Conservation (phyloP, 2,888 invertebrate genomes). For the Himalopsyche kuldschensis region DNA sequence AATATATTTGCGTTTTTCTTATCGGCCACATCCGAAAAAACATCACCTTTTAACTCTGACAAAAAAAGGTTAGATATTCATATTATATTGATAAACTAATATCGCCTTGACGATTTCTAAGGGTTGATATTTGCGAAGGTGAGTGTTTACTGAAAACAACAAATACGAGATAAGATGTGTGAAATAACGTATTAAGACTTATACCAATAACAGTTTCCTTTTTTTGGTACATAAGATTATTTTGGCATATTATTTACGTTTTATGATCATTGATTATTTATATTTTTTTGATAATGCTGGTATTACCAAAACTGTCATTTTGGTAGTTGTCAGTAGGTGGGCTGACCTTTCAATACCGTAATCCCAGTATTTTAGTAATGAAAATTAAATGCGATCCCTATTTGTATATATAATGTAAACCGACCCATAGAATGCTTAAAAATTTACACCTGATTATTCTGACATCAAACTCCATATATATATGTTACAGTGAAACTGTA, state of each 20-base stretch:
- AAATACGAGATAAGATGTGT: background rate
- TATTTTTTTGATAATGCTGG: too few relatives aligned
- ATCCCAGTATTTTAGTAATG: too few relatives aligned
- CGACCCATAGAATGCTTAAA: too few relatives aligned
- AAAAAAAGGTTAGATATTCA: constrained; percentile 11
- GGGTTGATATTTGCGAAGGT: constrained; percentile 23
- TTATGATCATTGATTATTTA: background rate
- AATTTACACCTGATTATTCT: too few relatives aligned
- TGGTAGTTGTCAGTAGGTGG: too few relatives aligned
- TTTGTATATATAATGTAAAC: too few relatives aligned
- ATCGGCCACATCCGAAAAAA: constrained; percentile 21
- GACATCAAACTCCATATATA: too few relatives aligned
- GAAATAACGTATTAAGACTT: background rate
- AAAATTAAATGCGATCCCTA: too few relatives aligned
- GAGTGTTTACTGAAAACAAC: background rate
- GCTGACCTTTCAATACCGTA: too few relatives aligned
- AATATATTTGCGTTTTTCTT: background rate
- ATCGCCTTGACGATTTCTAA: constrained; percentile 7
- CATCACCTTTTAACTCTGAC: constrained; percentile 5
- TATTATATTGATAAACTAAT: background rate
- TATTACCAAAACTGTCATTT: too few relatives aligned
- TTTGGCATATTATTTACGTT: background rate
- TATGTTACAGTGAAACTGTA: too few relatives aligned
- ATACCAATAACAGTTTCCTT: background rate
- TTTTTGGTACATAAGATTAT: background rate